Percentiles rank a stretch among this genome's conserved stretches.
phyloP scores from a whole-genome alignment of 2,888 invertebrate species.

The Sinelater perroti region DNA sequence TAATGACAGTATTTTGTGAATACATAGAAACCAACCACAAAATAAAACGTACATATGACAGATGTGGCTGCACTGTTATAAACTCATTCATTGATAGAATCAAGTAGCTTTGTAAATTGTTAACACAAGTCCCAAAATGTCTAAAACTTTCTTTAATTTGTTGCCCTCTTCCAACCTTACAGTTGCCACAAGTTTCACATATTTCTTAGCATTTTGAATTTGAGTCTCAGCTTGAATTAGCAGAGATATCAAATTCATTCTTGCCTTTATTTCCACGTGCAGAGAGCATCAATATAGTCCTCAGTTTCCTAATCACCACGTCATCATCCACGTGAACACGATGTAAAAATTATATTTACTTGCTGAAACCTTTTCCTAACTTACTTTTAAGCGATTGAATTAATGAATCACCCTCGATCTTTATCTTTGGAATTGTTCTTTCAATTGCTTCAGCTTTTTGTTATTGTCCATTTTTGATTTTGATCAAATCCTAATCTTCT shows the following conservation, averaged over 20 bases:
- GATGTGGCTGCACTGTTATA: too few species aligned
- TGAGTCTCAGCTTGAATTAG: conserved; percentile 85
- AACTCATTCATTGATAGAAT: too few species aligned
- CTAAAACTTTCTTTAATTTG: too few species aligned
- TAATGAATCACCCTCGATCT: conserved; percentile 79
- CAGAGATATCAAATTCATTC: conserved; percentile 79
- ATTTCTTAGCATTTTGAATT: conserved; percentile 89
- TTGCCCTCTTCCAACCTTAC: too few species aligned
- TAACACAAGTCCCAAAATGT: too few species aligned
- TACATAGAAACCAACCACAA: too few species aligned
- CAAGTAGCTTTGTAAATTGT: too few species aligned
- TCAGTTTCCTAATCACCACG: conserved; percentile 86
- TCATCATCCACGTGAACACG: conserved; percentile 87
- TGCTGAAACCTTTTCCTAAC: too few species aligned
- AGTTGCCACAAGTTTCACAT: conserved; percentile 95
- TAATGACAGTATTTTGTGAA: too few species aligned
- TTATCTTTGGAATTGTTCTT: conserved; percentile 71
- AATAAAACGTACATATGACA: too few species aligned
- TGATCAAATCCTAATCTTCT: conserved; percentile 78
- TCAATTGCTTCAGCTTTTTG: conserved; percentile 71
- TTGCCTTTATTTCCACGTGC: conserved; percentile 82
- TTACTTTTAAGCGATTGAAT: conserved; percentile 83
- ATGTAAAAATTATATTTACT: too few species aligned
- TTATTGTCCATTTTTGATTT: conserved; percentile 79
- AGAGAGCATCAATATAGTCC: conserved; percentile 81